Percentiles rank a stretch among this genome's conserved stretches.
phyloP scores from a whole-genome alignment of 2,888 invertebrate genomes.

The Ashinkailepas kermadecensis region DNA sequence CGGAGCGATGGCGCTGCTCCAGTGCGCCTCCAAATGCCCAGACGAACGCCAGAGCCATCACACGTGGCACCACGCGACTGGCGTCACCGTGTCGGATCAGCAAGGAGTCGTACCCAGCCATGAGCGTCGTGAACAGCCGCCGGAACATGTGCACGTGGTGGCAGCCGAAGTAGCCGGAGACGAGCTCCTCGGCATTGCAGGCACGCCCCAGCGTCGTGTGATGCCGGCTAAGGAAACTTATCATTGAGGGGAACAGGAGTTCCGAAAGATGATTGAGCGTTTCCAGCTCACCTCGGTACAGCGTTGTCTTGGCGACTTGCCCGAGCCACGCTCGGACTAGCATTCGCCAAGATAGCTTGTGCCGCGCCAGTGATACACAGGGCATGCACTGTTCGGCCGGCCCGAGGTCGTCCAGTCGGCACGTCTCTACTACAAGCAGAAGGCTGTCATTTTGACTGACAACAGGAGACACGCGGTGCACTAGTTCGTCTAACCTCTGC shows the following conservation, averaged over 20 bases:
- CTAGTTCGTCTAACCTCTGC: not conserved
- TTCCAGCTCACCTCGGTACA: not conserved
- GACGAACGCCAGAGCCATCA: not conserved
- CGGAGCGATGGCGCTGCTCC: not conserved
- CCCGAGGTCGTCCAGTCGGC: not conserved
- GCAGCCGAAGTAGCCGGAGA: not conserved
- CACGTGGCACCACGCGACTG: not conserved
- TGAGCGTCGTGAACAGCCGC: constrained; percentile 7
- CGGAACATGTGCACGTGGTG: not conserved
- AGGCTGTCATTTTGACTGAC: not conserved
- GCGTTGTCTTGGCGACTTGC: not conserved
- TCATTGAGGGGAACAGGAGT: not conserved
- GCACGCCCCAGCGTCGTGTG: not conserved
- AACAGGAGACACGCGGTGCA: not conserved
- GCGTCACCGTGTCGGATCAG: not conserved
- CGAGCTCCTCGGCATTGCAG: not conserved
- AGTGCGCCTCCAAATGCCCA: constrained; percentile 7
- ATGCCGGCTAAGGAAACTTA: not conserved
- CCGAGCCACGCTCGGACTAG: not conserved
- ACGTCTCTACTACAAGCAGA: not conserved
- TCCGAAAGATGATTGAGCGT: not conserved
- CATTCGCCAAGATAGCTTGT: constrained; percentile 1
- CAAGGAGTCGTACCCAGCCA: not conserved
- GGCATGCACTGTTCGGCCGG: not conserved
- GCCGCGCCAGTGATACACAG: not conserved